Base-by-base conservation (phyloP, 2,113 vertebrate genomes). In the Pavo muticus region DNA sequence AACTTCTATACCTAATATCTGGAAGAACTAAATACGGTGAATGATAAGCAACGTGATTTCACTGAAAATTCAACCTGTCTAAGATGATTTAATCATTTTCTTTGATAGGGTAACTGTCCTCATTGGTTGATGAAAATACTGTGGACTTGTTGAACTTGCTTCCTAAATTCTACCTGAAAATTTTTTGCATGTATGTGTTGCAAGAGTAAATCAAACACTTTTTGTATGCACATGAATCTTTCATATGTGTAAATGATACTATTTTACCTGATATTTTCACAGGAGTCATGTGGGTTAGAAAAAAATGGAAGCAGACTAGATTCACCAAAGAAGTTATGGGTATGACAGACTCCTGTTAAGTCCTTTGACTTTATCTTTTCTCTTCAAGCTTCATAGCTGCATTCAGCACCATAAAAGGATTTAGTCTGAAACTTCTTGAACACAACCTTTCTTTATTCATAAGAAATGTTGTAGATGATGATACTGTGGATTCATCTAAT, bases 381-480 rank as follows among this genome's bases (percentile, higher is more conserved):
- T 87, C 61, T 91, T 94, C 60, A 56, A 64, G 69, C 72, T 65
- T 87, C 80, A 50, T 8, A 6, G 65, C 76, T 94, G 80, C 83
- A 86, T 90, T 95, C 79, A 93, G 76, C 56, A 67, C 61, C 74
- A 73, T 73, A 57, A 44, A 91, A 93, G 64, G 52, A 88, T 77
- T 91, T 83, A 69, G 91, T 90, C 37, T 37, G 61, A 84, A 84
- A 81, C 88, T 79, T 54, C 76, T 88, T 27, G 44, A 90, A 78
- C 5, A 6, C 76, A 90, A 61, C 69, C 57, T 72, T 86, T 73
- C 60, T 85, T 90, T 91, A 88, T 95, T 86, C 76, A 75, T 90
- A 71, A 72, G 65, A 61, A 86, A 35, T 69, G 78, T 88, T 84
- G 67, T 44, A 87, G 83, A 27, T 93, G 76, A 69, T 92, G 84